These are phyloP conservation scores for Piscicola geometra DNA, from an alignment of 2,888 invertebrate genomes.

Conservation along the genomic window DNA sequence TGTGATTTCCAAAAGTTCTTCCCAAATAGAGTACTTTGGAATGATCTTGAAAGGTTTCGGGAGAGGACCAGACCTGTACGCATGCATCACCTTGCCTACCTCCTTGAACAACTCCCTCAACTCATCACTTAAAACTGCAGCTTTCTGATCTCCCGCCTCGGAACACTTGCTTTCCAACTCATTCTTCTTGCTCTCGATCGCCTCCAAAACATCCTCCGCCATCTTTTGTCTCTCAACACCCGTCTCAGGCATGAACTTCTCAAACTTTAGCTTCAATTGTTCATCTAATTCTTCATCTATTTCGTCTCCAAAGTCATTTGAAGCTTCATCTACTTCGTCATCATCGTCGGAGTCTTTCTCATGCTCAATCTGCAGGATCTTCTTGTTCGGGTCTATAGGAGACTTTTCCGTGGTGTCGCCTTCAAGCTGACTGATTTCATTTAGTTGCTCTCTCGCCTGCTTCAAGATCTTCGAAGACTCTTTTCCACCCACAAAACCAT, in stretches of 20 bases:
- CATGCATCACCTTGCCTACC: constrained; percentile 75
- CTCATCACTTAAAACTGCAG: constrained; percentile 1
- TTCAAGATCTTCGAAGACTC: constrained; percentile 5
- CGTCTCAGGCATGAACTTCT: constrained; percentile 6
- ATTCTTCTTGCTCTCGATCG: background rate
- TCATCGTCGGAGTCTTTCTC: background rate
- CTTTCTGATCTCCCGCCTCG: background rate
- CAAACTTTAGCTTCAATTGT: constrained; percentile 14
- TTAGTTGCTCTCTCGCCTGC: constrained; percentile 6
- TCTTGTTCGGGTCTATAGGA: background rate
- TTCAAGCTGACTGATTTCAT: background rate
- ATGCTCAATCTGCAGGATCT: background rate
- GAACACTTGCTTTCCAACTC: constrained; percentile 11
- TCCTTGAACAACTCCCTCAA: constrained; percentile 12
- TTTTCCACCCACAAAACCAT: background rate
- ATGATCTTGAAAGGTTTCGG: constrained; percentile 97
- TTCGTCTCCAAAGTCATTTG: background rate
- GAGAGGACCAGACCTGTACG: constrained; percentile 89
- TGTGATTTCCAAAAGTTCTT: constrained; percentile 64
- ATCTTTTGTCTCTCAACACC: constrained; percentile 1
- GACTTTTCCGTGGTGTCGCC: background rate
- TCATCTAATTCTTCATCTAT: constrained; percentile 19
- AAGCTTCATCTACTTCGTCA: background rate
- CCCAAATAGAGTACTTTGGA: constrained; percentile 87
- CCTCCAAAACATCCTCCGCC: constrained; percentile 1